phyloP scores from a whole-genome alignment of 2,888 invertebrate species.

The Deladenus siricidicola region DNA sequence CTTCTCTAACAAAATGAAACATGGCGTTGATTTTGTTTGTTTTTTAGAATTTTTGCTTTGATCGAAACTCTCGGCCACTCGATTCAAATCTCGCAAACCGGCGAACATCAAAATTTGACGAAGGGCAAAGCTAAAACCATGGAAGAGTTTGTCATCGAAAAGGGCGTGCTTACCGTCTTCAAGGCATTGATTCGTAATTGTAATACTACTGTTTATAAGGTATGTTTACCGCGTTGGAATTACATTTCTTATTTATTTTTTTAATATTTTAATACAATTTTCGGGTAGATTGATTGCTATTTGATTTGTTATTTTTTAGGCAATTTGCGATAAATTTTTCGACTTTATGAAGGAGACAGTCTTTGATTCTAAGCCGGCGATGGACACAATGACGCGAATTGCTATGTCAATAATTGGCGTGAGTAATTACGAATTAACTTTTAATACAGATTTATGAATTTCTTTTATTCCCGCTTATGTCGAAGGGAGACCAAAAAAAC shows the following conservation, averaged over 20 bases:
- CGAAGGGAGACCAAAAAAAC: too few species aligned
- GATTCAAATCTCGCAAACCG: slow-evolving; percentile 1
- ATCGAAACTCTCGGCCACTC: slow-evolving; percentile 22
- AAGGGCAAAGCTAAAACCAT: slow-evolving; percentile 20
- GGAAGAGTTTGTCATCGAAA: slow-evolving; percentile 38
- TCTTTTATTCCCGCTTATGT: too few species aligned
- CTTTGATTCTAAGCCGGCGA: slow-evolving; percentile 45
- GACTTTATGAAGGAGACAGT: slow-evolving; percentile 64
- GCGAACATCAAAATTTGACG: slow-evolving; percentile 12
- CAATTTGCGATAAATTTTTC: slow-evolving; percentile 69
- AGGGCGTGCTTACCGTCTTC: slow-evolving; percentile 32
- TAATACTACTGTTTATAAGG: slow-evolving; percentile 29
- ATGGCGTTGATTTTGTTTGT: too few species aligned
- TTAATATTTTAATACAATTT: too few species aligned
- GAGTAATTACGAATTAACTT: background rate
- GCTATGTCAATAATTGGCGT: slow-evolving; percentile 8
- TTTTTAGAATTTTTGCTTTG: slow-evolving; percentile 20
- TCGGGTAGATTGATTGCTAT: too few species aligned
- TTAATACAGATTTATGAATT: background rate
- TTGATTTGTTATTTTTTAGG: slow-evolving; percentile 54
- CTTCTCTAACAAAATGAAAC: too few species aligned
- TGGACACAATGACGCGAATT: slow-evolving; percentile 22
- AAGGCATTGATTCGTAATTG: slow-evolving; percentile 36
- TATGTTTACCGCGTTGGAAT: slow-evolving; percentile 2
- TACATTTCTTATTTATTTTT: too few species aligned